phyloP scores from a whole-genome alignment of 1,140 invertebrate species.

The Leptonema lineaticorne region DNA sequence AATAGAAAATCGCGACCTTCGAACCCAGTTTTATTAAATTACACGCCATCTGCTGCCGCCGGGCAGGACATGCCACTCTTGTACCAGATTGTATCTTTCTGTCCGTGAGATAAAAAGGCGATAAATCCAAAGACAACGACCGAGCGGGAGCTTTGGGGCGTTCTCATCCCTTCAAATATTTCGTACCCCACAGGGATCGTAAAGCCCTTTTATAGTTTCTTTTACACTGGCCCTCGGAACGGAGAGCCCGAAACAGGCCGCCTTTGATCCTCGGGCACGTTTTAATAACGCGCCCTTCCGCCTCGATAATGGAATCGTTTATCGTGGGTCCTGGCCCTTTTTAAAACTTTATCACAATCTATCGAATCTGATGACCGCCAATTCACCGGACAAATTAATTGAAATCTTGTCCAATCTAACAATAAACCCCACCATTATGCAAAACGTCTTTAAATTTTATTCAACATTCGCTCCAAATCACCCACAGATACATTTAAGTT shows the following conservation, averaged over 20 bases:
- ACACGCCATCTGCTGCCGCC: background rate
- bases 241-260: background rate
- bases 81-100: constrained; percentile 16
- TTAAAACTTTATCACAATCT: no score
- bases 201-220: constrained; percentile 15
- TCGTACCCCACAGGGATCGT: background rate
- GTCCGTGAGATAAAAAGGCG: constrained; percentile 29
- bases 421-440: no score
- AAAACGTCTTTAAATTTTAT: no score
- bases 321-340: constrained; percentile 4
- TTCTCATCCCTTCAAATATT: background rate
- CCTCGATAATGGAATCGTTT: background rate
- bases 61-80: background rate
- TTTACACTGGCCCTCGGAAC: background rate
- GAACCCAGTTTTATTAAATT: constrained; percentile 21
- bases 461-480: no score
- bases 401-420: no score
- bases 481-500: no score
- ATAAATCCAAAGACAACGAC: constrained; percentile 27
- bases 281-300: constrained; percentile 8
- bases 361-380: no score
- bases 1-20: no score
- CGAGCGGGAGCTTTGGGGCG: background rate
- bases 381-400: no score
- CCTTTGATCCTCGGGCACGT: background rate